Evolutionary conservation across 1,140 invertebrate species (phyloP).

Genomic region (Phymorhynchus buccinoides): DNA sequence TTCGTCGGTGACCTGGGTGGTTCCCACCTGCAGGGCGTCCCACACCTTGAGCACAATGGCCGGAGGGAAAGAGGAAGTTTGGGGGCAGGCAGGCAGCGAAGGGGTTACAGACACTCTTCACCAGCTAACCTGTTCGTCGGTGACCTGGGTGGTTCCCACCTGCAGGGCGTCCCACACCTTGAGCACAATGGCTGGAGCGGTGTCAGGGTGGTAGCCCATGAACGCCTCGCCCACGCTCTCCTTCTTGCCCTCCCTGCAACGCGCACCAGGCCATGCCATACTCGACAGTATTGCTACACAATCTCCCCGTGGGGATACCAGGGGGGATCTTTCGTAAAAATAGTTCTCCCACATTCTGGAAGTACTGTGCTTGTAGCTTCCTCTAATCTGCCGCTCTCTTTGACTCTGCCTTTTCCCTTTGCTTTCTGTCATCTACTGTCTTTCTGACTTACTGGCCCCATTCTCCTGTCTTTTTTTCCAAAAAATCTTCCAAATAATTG

Average conservation of each 20-base stretch:
- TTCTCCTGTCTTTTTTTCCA: too few species aligned
- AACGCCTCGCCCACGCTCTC: conserved; percentile 50
- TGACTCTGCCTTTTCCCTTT: too few species aligned
- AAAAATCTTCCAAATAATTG: too few species aligned
- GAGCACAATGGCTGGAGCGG: conserved; percentile 62
- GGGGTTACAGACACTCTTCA: background rate
- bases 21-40: conserved; percentile 21
- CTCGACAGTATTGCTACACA: too few species aligned
- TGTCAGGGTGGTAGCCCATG: conserved; percentile 67
- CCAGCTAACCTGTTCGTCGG: background rate
- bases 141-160: background rate
- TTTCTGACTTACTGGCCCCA: too few species aligned
- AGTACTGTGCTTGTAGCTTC: too few species aligned
- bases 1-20: background rate
- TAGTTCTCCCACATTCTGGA: too few species aligned
- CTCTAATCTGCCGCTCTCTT: too few species aligned
- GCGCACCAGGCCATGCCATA: too few species aligned
- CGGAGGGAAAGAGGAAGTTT: conserved; percentile 28
- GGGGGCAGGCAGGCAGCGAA: background rate
- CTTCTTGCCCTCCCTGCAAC: conserved; percentile 8
- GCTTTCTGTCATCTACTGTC: too few species aligned
- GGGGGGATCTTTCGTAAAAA: too few species aligned
- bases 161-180: conserved; percentile 50
- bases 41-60: conserved; percentile 62
- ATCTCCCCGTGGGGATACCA: too few species aligned